These are phyloP conservation scores for Neuroterus valhalla DNA, from an alignment of 1,140 invertebrate species.

Conservation along the genomic window DNA sequence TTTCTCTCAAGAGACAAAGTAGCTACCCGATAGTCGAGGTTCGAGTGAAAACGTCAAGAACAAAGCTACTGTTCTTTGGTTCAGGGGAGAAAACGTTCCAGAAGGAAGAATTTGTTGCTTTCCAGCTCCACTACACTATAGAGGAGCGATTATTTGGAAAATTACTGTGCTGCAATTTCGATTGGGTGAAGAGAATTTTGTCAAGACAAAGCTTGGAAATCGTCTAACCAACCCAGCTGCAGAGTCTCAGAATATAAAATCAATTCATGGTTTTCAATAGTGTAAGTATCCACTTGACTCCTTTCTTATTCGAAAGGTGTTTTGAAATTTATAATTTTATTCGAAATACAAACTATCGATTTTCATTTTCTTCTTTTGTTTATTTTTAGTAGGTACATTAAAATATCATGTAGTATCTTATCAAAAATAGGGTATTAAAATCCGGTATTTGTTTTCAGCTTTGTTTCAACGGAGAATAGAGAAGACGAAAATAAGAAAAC, in stretches of 20 bases:
- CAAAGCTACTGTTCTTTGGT: conserved; percentile 15
- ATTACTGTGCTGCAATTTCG: background rate
- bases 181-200: background rate
- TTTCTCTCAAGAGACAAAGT: conserved; percentile 2
- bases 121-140: background rate
- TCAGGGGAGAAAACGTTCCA: background rate
- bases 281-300: too few relatives aligned
- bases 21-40: conserved; percentile 9
- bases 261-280: too few relatives aligned
- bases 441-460: background rate
- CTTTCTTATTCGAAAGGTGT: too few relatives aligned
- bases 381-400: too few relatives aligned
- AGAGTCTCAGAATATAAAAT: too few relatives aligned
- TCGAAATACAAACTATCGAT: too few relatives aligned
- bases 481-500: background rate
- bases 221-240: too few relatives aligned
- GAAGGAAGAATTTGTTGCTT: background rate
- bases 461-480: too few relatives aligned
- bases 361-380: too few relatives aligned
- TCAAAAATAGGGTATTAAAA: too few relatives aligned
- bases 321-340: too few relatives aligned
- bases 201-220: background rate
- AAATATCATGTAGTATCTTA: too few relatives aligned
- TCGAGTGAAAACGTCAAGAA: conserved; percentile 7
- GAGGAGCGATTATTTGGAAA: conserved; percentile 11